phyloP scores from a whole-genome alignment of 2,888 invertebrate species.

The Aphrophora alni region DNA sequence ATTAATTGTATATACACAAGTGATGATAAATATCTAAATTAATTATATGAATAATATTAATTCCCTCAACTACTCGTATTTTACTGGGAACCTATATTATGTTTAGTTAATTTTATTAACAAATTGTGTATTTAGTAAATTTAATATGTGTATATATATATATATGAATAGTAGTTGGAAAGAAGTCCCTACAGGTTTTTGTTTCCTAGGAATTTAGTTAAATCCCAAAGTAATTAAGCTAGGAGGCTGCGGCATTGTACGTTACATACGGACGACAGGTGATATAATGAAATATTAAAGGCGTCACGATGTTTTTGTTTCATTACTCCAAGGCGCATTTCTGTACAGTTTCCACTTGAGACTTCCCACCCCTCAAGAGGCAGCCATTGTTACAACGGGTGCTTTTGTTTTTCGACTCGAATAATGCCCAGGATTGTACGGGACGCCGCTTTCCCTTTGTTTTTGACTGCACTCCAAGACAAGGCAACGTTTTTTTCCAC shows the following conservation, averaged over 20 bases:
- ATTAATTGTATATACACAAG: too few species aligned
- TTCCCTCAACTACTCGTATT: too few species aligned
- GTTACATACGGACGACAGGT: not conserved
- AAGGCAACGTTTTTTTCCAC: not conserved
- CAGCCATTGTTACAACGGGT: not conserved
- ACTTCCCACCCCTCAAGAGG: not conserved
- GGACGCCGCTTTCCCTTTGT: conserved; percentile 6
- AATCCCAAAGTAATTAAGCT: not conserved
- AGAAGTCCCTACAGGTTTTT: too few species aligned
- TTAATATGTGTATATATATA: too few species aligned
- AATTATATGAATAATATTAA: too few species aligned
- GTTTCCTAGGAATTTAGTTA: too few species aligned
- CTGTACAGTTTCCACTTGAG: not conserved
- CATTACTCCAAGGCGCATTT: not conserved
- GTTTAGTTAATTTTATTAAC: too few species aligned
- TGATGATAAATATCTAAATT: too few species aligned
- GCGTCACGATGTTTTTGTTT: not conserved
- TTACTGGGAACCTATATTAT: too few species aligned
- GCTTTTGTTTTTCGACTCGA: conserved; percentile 3
- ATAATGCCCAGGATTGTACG: not conserved
- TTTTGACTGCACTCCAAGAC: conserved; percentile 6
- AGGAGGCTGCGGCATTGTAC: not conserved
- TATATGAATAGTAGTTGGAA: too few species aligned
- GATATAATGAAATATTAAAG: not conserved
- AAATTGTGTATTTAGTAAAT: too few species aligned